Conservation (phyloP, 1,140 invertebrate species). For the Papilio dardanus region DNA sequence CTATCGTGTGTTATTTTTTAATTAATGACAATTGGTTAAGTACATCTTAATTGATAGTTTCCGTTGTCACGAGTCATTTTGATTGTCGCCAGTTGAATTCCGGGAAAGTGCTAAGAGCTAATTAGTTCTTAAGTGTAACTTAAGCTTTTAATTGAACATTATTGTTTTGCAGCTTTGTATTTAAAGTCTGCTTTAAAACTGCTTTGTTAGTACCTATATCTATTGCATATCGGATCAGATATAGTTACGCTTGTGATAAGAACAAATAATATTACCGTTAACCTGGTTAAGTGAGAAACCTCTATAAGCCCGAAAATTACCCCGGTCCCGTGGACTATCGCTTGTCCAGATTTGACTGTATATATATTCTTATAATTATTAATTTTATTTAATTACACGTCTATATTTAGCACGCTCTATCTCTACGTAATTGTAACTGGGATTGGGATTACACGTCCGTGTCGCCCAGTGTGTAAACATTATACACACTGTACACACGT, state of each 20-base stretch:
- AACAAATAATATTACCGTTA: too few species aligned
- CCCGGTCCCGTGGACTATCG: too few species aligned
- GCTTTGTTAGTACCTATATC: not conserved
- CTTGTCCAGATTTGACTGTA: too few species aligned
- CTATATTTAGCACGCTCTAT: not conserved
- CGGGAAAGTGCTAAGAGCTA: slow-evolving; percentile 19
- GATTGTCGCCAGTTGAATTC: slow-evolving; percentile 26
- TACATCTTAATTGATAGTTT: slow-evolving; percentile 15
- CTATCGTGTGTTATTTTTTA: not conserved
- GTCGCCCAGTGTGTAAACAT: not conserved
- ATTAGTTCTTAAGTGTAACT: not conserved
- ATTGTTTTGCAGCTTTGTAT: slow-evolving; percentile 6
- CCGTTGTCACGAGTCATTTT: slow-evolving; percentile 24
- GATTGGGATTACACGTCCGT: slow-evolving; percentile 9
- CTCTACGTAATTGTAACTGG: not conserved
- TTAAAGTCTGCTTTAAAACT: not conserved
- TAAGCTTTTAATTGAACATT: slow-evolving; percentile 5
- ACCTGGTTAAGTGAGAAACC: too few species aligned
- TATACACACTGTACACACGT: slow-evolving; percentile 11
- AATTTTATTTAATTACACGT: not conserved
- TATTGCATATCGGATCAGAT: not conserved
- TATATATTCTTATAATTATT: not conserved
- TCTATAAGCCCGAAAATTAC: too few species aligned
- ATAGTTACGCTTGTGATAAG: too few species aligned
- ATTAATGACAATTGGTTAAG: slow-evolving; percentile 26